Evolutionary conservation across 1,140 invertebrate species (phyloP).

Genomic region (Marisa cornuarietis): DNA sequence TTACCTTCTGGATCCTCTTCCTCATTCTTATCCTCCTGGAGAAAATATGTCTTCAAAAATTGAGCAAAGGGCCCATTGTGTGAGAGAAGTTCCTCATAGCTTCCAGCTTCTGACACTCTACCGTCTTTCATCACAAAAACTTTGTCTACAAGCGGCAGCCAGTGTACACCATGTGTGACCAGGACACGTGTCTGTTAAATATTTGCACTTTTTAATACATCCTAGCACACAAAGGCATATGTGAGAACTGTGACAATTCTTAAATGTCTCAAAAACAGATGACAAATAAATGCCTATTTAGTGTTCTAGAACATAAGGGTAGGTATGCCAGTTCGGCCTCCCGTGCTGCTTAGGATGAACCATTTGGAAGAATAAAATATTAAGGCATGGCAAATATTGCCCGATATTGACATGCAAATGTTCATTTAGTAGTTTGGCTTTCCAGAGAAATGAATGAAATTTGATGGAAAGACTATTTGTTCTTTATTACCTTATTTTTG

Average conservation of each 20-base stretch:
- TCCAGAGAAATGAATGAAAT: no score
- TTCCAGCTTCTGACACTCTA: slow-evolving; percentile 47
- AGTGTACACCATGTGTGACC: slow-evolving; percentile 52
- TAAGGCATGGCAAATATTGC: no score
- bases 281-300: no score
- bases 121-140: slow-evolving; percentile 67
- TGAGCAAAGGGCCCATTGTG: slow-evolving; percentile 50
- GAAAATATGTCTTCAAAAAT: slow-evolving; percentile 33
- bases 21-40: slow-evolving; percentile 11
- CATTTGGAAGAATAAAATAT: no score
- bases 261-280: no score
- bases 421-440: no score
- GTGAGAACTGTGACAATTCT: neutral
- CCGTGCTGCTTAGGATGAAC: no score
- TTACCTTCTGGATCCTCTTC: slow-evolving; percentile 14
- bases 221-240: neutral
- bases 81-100: slow-evolving; percentile 38
- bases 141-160: slow-evolving; percentile 65
- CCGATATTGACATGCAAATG: no score
- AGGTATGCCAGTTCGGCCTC: no score
- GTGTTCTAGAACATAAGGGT: no score
- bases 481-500: slow-evolving; percentile 67
- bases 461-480: no score
- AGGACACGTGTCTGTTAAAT: slow-evolving; percentile 49
- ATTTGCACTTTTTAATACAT: neutral